Base-by-base conservation (phyloP, 2,797 vertebrate species). In the Eospalax fontanierii region DNA sequence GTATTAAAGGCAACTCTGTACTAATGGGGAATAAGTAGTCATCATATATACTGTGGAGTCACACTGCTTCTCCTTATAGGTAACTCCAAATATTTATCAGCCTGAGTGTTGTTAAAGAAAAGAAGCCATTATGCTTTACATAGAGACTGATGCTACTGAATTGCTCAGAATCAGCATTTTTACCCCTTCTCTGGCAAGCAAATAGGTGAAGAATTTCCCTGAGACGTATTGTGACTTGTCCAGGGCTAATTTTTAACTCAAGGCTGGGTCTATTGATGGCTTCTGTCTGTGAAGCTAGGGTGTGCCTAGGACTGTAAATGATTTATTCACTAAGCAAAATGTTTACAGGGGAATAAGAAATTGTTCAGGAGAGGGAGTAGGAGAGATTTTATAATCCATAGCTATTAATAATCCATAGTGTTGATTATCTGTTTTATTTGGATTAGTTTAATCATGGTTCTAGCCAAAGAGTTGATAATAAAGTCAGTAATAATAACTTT, bases 241-340 rank as follows among this genome's bases (percentile, higher is more conserved):
- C 57, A 66, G 22, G 74, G 63, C 85, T 87, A 28, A 84, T 87
- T 93, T 96, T 94, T 90, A 94, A 87, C 88, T 80, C 61, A 30
- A 81, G 79, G 35, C 24, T 12, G 30, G 71, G 50, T 43, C 61
- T 79, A 0, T 24, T n/a, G 57, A 54, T 86, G 76, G 28, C 6
- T 70, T 70, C 75, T 87, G 93, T 89, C 61, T 57, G 87, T 90
- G 43, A 26, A 83, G 22, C 38, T 83, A 4, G 14, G 33, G 21
- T 94, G 15, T 84, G 14, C 70, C 40, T 79, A 16, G n/a, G 83
- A 65, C 66, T 84, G 46, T 35, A 90, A 28, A 76, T 92, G 79
- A 87, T 75, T 71, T 92, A 75, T 88, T 38, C 85, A 54, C 50
- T 82, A 88, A 75, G 61, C 10, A 57, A 61, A 80, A 54, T 70